Evolutionary conservation across 2,797 vertebrate genomes (phyloP), one percentile per base, ranked within the genome.

Genomic region (Ctenopoma kingsleyae): DNA sequence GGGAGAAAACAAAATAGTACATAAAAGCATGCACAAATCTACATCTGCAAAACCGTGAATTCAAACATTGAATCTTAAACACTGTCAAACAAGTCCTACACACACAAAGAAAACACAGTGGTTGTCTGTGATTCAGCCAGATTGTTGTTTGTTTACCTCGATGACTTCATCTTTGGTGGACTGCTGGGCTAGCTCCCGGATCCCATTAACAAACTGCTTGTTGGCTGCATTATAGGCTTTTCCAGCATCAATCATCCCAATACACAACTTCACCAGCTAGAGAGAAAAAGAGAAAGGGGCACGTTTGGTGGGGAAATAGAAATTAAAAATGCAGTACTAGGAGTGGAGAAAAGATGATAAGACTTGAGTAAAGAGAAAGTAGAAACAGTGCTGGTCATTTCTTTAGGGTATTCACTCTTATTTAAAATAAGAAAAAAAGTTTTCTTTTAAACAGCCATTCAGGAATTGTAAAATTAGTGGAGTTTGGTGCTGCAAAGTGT

Each of bases 181-280:
- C 91, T 97, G 97, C 50, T 97, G 97, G 46, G 97, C 98, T 10
- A 99, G 94, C 87, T 99, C 98, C 74, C 95, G 93, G 88, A 99
- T 97, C 53, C 98, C 98, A 43, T 78, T 96, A 63, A 98, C 97
- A 93, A 99, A 99, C 84, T 98, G 97, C 84, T 96, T 99, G 94
- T 98, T 99, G 82, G 98, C 97, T 60, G 90, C 92, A 59, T 97
- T 98, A 90, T 98, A 99, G 6, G 96, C 97, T 89, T 98, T 99
- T 56, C 98, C 98, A 8, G 97, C 97, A 81, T 99, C 98, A 51
- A 99, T 98, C 98, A 99, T 98, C 11, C 94, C 95, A 73, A 99
- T 99, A 67, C 97, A 99, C 71, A 99, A 94, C 82, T 99, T 99
- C 87, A 99, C 97, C 87, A 99, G 90, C 97, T 99, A 78, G 20